A percentile compares a stretch with the other conserved stretches of the same genome.
These are phyloP conservation scores for Carlito syrichta DNA, from an alignment of 2,113 vertebrate genomes.

Conservation along the genomic window DNA sequence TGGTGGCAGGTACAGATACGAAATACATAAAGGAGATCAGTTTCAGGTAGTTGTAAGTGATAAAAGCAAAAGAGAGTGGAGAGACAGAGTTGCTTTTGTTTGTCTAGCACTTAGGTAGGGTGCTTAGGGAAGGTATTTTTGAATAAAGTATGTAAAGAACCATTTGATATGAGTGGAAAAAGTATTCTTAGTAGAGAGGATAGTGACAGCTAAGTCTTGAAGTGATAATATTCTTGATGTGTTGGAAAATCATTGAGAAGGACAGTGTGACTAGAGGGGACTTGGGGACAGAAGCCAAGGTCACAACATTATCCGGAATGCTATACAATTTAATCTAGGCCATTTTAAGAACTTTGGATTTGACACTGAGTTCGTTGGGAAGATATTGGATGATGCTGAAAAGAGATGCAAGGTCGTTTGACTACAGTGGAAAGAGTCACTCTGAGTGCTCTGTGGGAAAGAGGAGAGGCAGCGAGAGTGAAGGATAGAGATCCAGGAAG, in stretches of 20 bases:
- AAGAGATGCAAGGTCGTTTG: not conserved
- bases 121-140: not conserved
- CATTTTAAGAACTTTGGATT: not conserved
- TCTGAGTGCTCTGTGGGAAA: not conserved
- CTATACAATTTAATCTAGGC: not conserved
- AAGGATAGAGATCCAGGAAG: not conserved
- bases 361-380: not conserved
- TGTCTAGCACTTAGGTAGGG: not conserved
- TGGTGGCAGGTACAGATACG: not conserved
- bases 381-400: not conserved
- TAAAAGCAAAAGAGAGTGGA: not conserved
- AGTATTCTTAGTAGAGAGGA: not conserved
- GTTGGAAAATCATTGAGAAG: not conserved
- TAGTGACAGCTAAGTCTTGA: not conserved
- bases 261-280: not conserved
- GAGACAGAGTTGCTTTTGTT: not conserved
- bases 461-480: not conserved
- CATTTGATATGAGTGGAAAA: fast-evolving
- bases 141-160: not conserved
- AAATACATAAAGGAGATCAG: not conserved
- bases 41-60: not conserved
- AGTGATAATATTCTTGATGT: not conserved
- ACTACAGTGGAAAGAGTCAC: not conserved
- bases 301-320: not conserved
- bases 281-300: not conserved